These are phyloP conservation scores for Prietella phreatophila DNA, from an alignment of 2,113 vertebrate species.

Conservation along the genomic window DNA sequence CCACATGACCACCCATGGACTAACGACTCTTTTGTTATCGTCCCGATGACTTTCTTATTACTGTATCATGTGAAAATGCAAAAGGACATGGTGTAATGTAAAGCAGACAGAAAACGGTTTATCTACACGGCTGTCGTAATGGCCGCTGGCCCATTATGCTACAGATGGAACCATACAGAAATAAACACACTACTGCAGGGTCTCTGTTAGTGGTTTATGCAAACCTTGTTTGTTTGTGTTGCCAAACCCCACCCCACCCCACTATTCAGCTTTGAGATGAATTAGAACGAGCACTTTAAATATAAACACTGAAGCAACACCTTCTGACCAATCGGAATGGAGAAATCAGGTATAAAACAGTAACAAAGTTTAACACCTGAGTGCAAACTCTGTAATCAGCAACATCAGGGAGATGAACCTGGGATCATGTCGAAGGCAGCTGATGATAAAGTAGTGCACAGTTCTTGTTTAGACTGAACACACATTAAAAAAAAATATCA, in stretches of 20 bases:
- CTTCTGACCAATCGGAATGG: background rate
- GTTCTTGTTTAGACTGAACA: background rate
- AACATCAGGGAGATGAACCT: background rate
- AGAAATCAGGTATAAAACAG: background rate
- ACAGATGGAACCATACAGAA: slow-evolving; percentile 49
- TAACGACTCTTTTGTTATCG: slow-evolving; percentile 52
- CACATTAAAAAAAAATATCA: background rate
- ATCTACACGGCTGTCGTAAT: slow-evolving; percentile 55
- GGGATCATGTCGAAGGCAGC: background rate
- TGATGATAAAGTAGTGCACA: background rate
- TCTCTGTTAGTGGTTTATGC: slow-evolving; percentile 34
- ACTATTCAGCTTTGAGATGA: background rate
- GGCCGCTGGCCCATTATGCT: slow-evolving; percentile 25
- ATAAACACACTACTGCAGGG: slow-evolving; percentile 56
- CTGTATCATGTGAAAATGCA: slow-evolving; percentile 64
- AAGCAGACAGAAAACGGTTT: slow-evolving; percentile 54
- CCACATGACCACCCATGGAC: background rate
- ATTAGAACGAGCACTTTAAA: too few species aligned
- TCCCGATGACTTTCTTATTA: slow-evolving; percentile 36
- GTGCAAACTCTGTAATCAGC: background rate
- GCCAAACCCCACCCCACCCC: background rate
- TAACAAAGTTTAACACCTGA: background rate
- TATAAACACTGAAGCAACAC: background rate
- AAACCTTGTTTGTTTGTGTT: slow-evolving; percentile 33
- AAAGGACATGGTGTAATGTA: slow-evolving; percentile 62